Conservation (phyloP, 2,888 invertebrate genomes). For the Tipula unca region DNA sequence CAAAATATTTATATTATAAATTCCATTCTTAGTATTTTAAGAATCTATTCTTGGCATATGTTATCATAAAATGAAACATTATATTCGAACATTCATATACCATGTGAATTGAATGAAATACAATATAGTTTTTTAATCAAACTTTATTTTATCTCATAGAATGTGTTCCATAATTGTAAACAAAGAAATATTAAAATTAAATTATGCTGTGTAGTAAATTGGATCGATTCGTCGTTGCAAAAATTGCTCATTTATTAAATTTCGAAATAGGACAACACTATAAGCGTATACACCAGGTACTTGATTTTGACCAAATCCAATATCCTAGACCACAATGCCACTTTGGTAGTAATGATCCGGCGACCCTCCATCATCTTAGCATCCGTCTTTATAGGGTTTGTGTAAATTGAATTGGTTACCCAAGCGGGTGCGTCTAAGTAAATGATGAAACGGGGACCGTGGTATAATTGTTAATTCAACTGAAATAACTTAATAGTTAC, state of each 20-base stretch:
- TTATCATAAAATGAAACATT: too few relatives aligned
- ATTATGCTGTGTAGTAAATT: neutral
- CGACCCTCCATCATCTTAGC: slow-evolving; percentile 70
- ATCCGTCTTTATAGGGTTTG: slow-evolving; percentile 57
- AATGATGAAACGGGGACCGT: slow-evolving; percentile 39
- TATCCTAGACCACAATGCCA: slow-evolving; percentile 76
- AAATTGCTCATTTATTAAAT: slow-evolving; percentile 59
- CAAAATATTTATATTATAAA: too few relatives aligned
- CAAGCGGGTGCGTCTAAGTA: slow-evolving; percentile 56
- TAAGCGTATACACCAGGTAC: slow-evolving; percentile 68
- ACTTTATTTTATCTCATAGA: too few relatives aligned
- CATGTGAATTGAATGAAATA: too few relatives aligned
- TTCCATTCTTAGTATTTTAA: too few relatives aligned
- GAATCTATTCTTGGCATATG: too few relatives aligned
- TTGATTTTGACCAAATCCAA: slow-evolving; percentile 59
- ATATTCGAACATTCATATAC: too few relatives aligned
- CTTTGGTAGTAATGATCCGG: slow-evolving; percentile 43
- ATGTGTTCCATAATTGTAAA: too few relatives aligned
- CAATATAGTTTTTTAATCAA: too few relatives aligned
- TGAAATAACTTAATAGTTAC: slow-evolving; percentile 46
- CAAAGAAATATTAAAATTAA: neutral
- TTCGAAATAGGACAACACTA: slow-evolving; percentile 53
- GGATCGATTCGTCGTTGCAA: neutral
- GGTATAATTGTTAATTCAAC: slow-evolving; percentile 59
- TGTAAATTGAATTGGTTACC: slow-evolving; percentile 59